Conservation (phyloP, 2,888 invertebrate genomes). For the Drosophila neotestacea region DNA sequence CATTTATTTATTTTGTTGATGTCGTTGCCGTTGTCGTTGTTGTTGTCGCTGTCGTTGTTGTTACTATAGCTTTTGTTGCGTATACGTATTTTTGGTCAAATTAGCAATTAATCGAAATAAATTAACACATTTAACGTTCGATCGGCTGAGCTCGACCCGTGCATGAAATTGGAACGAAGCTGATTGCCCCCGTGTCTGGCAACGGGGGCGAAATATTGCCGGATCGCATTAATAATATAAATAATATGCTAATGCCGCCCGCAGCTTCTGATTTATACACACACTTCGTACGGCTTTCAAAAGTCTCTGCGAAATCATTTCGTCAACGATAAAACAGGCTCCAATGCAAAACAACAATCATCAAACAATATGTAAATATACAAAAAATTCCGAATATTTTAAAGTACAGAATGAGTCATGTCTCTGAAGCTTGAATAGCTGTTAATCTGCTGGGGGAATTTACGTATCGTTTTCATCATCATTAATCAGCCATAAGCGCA, state of each 20-base stretch:
- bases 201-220: slow-evolving; percentile 9
- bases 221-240: slow-evolving; percentile 48
- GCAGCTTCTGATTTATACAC: slow-evolving; percentile 43
- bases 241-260: slow-evolving; percentile 57
- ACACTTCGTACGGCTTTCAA: slow-evolving; percentile 12
- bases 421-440: slow-evolving; percentile 8
- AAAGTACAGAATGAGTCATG: slow-evolving; percentile 47
- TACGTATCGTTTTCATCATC: slow-evolving; percentile 27
- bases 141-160: slow-evolving; percentile 19
- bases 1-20: slow-evolving; percentile 44
- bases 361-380: slow-evolving; percentile 30
- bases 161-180: not conserved
- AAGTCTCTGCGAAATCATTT: slow-evolving; percentile 37
- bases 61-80: not conserved
- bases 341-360: slow-evolving; percentile 25
- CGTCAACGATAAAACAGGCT: slow-evolving; percentile 50
- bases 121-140: slow-evolving; percentile 60
- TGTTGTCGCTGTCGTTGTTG: not conserved
- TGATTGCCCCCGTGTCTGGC: slow-evolving; percentile 10
- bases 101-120: slow-evolving; percentile 70
- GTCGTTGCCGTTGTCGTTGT: not conserved
- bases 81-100: slow-evolving; percentile 49
- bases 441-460: slow-evolving; percentile 33
- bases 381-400: slow-evolving; percentile 8
- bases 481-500: slow-evolving; percentile 25